phyloP scores from a whole-genome alignment of 2,888 invertebrate species.

The Temnothorax ravouxi region DNA sequence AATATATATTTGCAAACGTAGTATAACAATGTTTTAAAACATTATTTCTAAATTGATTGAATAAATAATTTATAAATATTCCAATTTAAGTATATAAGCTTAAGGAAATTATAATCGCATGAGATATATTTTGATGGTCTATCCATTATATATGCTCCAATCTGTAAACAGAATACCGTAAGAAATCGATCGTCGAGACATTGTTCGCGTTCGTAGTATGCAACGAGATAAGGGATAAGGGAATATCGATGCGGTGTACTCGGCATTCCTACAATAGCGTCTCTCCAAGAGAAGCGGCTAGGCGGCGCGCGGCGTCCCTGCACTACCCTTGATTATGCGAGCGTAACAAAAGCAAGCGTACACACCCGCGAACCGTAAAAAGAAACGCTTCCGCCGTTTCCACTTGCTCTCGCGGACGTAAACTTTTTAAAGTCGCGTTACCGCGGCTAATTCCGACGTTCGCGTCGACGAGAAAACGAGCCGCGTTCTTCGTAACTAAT shows the following conservation, averaged over 20 bases:
- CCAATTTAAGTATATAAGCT: not conserved
- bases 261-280: constrained; percentile 9
- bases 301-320: not conserved
- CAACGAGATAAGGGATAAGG: constrained; percentile 48
- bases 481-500: constrained; percentile 33
- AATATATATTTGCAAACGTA: not conserved
- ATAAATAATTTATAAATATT: not conserved
- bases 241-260: constrained; percentile 36
- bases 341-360: constrained; percentile 61
- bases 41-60: not conserved
- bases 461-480: constrained; percentile 10
- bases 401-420: constrained; percentile 11
- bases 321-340: constrained; percentile 67
- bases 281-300: not conserved
- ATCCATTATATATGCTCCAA: not conserved
- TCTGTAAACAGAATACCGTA: constrained; percentile 21
- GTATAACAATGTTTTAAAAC: not conserved
- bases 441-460: constrained; percentile 29
- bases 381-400: constrained; percentile 32
- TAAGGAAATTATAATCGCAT: not conserved
- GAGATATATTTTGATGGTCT: constrained; percentile 1
- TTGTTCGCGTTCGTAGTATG: constrained; percentile 4
- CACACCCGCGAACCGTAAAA: constrained; percentile 26
- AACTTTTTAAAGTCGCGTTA: constrained; percentile 49
- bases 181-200: constrained; percentile 27